Conservation (phyloP, 2,888 invertebrate species). For the Apamea anceps region DNA sequence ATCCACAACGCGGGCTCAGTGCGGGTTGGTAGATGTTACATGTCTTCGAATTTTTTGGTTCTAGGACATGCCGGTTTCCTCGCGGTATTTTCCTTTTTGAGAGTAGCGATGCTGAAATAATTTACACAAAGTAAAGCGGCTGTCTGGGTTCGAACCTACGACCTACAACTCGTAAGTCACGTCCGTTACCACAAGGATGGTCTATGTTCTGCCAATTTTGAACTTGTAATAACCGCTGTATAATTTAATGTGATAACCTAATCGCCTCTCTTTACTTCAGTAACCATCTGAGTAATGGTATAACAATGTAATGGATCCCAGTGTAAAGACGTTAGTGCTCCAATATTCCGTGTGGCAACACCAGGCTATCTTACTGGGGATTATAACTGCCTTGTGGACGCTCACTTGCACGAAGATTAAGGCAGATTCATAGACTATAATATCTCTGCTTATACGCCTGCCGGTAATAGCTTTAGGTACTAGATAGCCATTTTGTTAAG, state of each 20-base stretch:
- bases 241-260: neutral
- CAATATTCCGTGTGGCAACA: slow-evolving; percentile 33
- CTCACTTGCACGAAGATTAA: slow-evolving; percentile 37
- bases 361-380: slow-evolving; percentile 5
- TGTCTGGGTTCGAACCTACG: too few species aligned
- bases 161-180: too few species aligned
- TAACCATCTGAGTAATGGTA: neutral
- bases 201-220: too few species aligned
- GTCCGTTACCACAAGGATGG: neutral
- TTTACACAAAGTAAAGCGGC: too few species aligned
- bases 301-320: neutral
- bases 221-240: too few species aligned
- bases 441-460: slow-evolving; percentile 32
- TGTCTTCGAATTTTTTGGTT: too few species aligned
- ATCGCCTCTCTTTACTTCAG: neutral
- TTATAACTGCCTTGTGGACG: slow-evolving; percentile 16
- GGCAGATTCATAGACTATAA: slow-evolving; percentile 28
- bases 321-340: slow-evolving; percentile 4
- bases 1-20: too few species aligned
- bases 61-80: too few species aligned
- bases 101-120: too few species aligned
- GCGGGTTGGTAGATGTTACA: too few species aligned
- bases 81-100: too few species aligned
- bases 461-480: slow-evolving; percentile 1
- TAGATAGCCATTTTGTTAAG: neutral